Evolutionary conservation across 1,140 invertebrate species (phyloP).

Genomic region (Diploscapter pachys): DNA sequence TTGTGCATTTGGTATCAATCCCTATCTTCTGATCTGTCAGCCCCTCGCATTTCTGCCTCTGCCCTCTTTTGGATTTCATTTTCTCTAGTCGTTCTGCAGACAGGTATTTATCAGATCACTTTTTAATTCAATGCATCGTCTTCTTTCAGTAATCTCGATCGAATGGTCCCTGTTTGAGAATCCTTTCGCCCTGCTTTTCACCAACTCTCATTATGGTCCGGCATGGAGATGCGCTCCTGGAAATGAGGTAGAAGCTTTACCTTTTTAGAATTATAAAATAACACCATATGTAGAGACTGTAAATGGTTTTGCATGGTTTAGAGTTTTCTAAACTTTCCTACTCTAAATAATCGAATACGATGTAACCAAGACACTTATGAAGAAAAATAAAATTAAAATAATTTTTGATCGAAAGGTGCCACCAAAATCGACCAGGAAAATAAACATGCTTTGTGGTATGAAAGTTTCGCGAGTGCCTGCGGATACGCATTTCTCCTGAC

Average conservation of each 20-base stretch:
- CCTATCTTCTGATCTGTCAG: slow-evolving; percentile 7
- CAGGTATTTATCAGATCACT: slow-evolving; percentile 9
- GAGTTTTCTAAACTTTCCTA: too few relatives aligned
- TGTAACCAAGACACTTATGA: neutral
- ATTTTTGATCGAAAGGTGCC: too few relatives aligned
- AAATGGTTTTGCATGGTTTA: too few relatives aligned
- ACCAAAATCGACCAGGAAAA: too few relatives aligned
- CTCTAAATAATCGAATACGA: too few relatives aligned
- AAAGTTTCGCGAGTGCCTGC: too few relatives aligned
- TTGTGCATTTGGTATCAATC: slow-evolving; percentile 27
- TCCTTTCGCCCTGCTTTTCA: slow-evolving; percentile 24
- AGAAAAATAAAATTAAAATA: neutral
- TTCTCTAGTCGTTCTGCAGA: slow-evolving; percentile 33
- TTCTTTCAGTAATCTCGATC: slow-evolving; percentile 23
- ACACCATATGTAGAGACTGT: too few relatives aligned
- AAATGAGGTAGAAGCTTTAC: neutral
- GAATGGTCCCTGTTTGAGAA: slow-evolving; percentile 37
- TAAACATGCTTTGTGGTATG: too few relatives aligned
- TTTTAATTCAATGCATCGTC: neutral
- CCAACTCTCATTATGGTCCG: slow-evolving; percentile 31
- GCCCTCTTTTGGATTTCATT: slow-evolving; percentile 34
- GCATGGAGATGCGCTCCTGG: slow-evolving; percentile 39
- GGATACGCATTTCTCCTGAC: too few relatives aligned
- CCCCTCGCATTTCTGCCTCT: neutral
- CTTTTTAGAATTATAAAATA: too few relatives aligned